Evolutionary conservation across 1,140 invertebrate genomes (phyloP), one percentile per base, ranked within the genome.

Genomic region (Palaemon carinicauda): DNA sequence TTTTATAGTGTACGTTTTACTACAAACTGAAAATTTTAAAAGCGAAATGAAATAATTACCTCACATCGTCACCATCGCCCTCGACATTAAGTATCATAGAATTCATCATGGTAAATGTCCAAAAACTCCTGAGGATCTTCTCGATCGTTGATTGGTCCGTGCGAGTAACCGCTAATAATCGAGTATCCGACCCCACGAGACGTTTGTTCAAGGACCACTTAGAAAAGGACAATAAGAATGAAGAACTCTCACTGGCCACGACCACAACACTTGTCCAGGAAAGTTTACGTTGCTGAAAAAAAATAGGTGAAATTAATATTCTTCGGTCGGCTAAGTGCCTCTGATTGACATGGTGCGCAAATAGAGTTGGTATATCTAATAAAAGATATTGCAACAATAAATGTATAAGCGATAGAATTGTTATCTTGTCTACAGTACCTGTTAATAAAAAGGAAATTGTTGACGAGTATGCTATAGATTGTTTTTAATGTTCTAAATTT

Each of bases 41-140:
- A n/a, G n/a, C n/a, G n/a, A n/a, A n/a, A n/a, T n/a, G n/a, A 7
- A 65, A 12, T 7, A 21, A 3, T 75, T 80, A 80, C 56, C 31
- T 80, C 27, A 24, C 5, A 9, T 15, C 15, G 15, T 9, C 19
- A 1, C 5, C 29, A 21, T 15, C 12, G 5, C 9, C 54, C 31
- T 41, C 15, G 10, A 56, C 14, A 41, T 50, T 80, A 15, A 80
- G 52, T 14, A 80, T 9, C 29, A 80, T 41, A 1, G 79, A 5
- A 41, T 80, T 69, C 56, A 69, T 80, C 79, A 80, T 80, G 31
- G 79, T 41, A 21, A 80, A 80, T 5, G 79, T 80, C 79, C 79
- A 80, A 31, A 50, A 29, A 31, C 54, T 15, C 17, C 29, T 19
- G 14, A 33, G 56, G 9, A 80, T 54, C 54, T 65, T 3, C 1